phyloP scores from a whole-genome alignment of 2,888 invertebrate genomes.

The Melanostoma scalare region DNA sequence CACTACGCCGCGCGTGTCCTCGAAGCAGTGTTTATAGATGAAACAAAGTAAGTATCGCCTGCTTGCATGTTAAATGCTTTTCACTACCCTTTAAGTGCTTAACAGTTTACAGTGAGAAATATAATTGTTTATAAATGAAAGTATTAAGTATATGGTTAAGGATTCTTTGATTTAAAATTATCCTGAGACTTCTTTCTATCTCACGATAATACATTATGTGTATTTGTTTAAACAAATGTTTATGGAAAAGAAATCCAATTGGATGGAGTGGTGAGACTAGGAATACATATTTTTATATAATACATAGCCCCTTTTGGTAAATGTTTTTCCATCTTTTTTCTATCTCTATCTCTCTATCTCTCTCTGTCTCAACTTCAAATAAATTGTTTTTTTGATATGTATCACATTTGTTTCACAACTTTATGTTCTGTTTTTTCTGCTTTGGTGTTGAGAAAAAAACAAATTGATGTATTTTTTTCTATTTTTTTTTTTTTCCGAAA shows the following conservation, averaged over 20 bases:
- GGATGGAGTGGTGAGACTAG: slow-evolving; percentile 71
- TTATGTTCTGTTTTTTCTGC: slow-evolving; percentile 25
- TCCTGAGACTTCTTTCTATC: slow-evolving; percentile 25
- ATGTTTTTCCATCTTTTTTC: slow-evolving; percentile 23
- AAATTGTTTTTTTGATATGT: slow-evolving; percentile 16
- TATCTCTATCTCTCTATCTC: slow-evolving; percentile 49
- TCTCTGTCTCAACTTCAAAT: slow-evolving; percentile 29
- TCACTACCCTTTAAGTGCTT: slow-evolving; percentile 33
- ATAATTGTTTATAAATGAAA: neutral
- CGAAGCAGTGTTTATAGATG: slow-evolving; percentile 96
- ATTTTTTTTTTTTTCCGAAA: slow-evolving; percentile 68
- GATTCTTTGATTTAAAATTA: slow-evolving; percentile 16
- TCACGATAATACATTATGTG: slow-evolving; percentile 29
- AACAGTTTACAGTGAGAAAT: slow-evolving; percentile 24
- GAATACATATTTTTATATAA: slow-evolving; percentile 30
- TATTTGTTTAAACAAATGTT: slow-evolving; percentile 30
- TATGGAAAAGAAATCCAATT: slow-evolving; percentile 44
- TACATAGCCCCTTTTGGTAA: slow-evolving; percentile 10
- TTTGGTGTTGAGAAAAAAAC: slow-evolving; percentile 42
- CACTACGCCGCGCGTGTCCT: slow-evolving; percentile 96
- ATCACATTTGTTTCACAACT: neutral
- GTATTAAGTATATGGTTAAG: slow-evolving; percentile 25
- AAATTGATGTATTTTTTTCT: slow-evolving; percentile 66
- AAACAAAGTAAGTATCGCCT: slow-evolving; percentile 90
- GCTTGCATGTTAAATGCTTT: slow-evolving; percentile 36